Evolutionary conservation across 1,140 invertebrate genomes (phyloP).

Genomic region (Brachionus sp.): DNA sequence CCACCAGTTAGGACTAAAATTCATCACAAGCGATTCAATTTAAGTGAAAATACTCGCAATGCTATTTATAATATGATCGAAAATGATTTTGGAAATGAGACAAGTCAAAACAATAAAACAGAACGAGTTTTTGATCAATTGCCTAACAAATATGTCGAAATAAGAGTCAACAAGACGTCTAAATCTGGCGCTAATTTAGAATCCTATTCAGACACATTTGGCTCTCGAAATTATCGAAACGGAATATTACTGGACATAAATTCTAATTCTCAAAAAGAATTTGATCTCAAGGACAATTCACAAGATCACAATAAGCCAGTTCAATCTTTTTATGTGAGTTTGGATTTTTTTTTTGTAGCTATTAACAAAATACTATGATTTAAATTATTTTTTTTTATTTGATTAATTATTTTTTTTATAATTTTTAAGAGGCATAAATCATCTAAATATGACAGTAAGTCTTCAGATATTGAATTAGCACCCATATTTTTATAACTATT

Average conservation of each 20-base stretch:
- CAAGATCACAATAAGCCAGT: neutral
- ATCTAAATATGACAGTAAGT: conserved; percentile 38
- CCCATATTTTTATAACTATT: neutral
- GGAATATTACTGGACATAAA: conserved; percentile 7
- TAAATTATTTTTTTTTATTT: neutral
- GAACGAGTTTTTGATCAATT: neutral
- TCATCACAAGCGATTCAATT: neutral
- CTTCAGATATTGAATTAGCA: neutral
- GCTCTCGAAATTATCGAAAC: neutral
- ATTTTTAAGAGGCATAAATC: conserved; percentile 3
- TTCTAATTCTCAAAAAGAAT: conserved; percentile 14
- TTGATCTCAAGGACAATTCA: neutral
- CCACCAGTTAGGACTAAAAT: conserved; percentile 3
- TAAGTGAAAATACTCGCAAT: neutral
- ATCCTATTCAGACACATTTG: conserved; percentile 11
- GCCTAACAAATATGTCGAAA: conserved; percentile 29
- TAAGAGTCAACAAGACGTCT: neutral
- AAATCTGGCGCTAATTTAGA: conserved; percentile 18
- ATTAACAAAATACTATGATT: neutral
- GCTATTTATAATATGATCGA: conserved; percentile 19
- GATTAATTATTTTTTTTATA: neutral
- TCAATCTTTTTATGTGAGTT: conserved; percentile 22
- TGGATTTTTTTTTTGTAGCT: neutral
- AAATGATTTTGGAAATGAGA: neutral
- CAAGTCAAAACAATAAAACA: neutral